These are phyloP conservation scores for Pristis pectinata DNA, from an alignment of 2,797 vertebrate species.

Conservation along the genomic window DNA sequence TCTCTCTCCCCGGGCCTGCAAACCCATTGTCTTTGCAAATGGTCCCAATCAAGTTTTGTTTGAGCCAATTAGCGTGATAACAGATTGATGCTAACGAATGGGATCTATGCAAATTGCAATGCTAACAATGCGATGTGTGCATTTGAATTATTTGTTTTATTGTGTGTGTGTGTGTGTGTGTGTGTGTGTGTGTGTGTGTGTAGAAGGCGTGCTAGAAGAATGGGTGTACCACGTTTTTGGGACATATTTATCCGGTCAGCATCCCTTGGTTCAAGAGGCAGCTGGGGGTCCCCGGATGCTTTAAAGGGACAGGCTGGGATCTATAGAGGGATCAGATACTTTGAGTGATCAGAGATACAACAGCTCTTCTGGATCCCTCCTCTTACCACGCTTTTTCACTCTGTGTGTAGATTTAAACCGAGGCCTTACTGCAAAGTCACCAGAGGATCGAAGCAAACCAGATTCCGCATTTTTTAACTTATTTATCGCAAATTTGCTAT, in stretches of 20 bases:
- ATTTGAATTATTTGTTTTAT: slow-evolving; percentile 71
- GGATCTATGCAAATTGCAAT: slow-evolving; percentile 78
- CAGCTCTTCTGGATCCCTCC: slow-evolving; percentile 41
- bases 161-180: slow-evolving; percentile 49
- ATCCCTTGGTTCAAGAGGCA: slow-evolving; percentile 57
- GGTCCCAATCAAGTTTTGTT: slow-evolving; percentile 86
- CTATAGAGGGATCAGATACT: slow-evolving; percentile 48
- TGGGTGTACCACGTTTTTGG: slow-evolving; percentile 56
- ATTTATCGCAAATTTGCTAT: neutral
- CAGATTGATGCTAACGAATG: slow-evolving; percentile 65
- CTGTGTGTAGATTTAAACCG: slow-evolving; percentile 43
- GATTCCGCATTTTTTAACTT: slow-evolving; percentile 51
- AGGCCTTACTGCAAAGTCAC: slow-evolving; percentile 40
- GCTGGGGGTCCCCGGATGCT: slow-evolving; percentile 58
- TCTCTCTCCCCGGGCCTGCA: neutral
- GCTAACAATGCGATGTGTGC: slow-evolving; percentile 64
- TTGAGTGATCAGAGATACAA: slow-evolving; percentile 47
- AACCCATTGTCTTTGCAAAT: slow-evolving; percentile 88
- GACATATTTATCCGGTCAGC: slow-evolving; percentile 67
- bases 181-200: too few species aligned
- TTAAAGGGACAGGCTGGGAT: slow-evolving; percentile 54
- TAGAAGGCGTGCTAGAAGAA: slow-evolving; percentile 65
- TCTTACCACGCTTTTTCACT: slow-evolving; percentile 46
- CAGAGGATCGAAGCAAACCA: slow-evolving; percentile 48
- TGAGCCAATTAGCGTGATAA: slow-evolving; percentile 71